Evolutionary conservation across 2,113 vertebrate species (phyloP), one percentile per base, ranked within the genome.

Genomic region (Seriola quinqueradiata): DNA sequence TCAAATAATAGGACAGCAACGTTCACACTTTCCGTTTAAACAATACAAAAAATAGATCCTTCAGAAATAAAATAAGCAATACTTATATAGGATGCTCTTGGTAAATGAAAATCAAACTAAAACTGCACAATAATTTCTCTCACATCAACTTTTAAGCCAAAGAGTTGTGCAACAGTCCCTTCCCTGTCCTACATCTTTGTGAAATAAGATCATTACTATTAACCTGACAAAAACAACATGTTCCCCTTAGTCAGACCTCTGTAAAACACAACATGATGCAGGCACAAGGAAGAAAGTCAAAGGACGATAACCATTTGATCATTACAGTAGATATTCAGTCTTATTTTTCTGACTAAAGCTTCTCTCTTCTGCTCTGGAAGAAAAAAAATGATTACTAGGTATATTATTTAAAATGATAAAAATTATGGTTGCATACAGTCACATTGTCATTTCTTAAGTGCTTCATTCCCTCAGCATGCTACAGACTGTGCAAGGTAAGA

Each of bases 221-320:
- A 69, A 73, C 17, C 44, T 63, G 75, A 87, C 55, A 74, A 69
- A 82, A 81, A 65, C 34, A 54, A 48, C 63, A 52, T 81, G 63
- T 81, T 76, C 66, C 83, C 71, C 64, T 68, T 72, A 34, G 32
- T 82, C 67, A 44, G 25, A 81, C 65, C 36, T 76, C 34, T 83
- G 66, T 66, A 66, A 80, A 21, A 88, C 68, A 89, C 82, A 74
- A 73, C 61, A 82, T 68, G 73, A 90, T 59, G 70, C 84, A 93
- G 92, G 87, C 91, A 90, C 91, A 85, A 90, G 82, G 78, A 92
- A 89, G 86, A 75, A 90, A 79, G 58, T 63, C 61, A 66, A 81
- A 68, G 57, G 65, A 73, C 68, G 80, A 75, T 67, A 73, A 70
- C 25, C 48, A 14, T 52, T 86, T 84, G 40, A 73, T 81, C 60